These are phyloP conservation scores for Camelus dromedarius DNA, from an alignment of 2,113 vertebrate genomes.

Conservation along the genomic window DNA sequence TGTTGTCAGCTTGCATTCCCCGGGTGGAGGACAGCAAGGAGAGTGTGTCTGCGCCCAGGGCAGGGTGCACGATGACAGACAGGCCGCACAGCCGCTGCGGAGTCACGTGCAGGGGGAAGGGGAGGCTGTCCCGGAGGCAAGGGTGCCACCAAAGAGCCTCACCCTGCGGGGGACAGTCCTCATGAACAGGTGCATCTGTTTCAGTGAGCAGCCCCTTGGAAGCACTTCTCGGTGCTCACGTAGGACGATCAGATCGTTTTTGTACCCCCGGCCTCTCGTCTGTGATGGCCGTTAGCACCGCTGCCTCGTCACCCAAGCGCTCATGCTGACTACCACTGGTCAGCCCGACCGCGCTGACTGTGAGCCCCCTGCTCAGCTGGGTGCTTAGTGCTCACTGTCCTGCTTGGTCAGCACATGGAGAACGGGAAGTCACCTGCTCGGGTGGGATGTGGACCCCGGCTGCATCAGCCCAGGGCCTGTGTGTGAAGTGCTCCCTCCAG, in stretches of 20 bases:
- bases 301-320: rapidly evolving
- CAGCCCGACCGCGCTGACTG: background rate
- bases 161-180: rapidly evolving
- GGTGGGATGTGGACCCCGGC: background rate
- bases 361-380: background rate
- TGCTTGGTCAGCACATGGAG: rapidly evolving
- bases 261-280: background rate
- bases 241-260: background rate
- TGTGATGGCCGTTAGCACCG: rapidly evolving
- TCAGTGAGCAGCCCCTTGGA: background rate
- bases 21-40: background rate
- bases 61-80: rapidly evolving
- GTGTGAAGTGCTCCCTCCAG: background rate
- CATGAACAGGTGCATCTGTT: rapidly evolving
- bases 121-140: background rate
- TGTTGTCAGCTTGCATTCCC: rapidly evolving
- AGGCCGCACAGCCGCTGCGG: rapidly evolving
- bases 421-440: background rate
- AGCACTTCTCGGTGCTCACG: background rate
- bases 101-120: rapidly evolving
- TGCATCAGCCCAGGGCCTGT: background rate
- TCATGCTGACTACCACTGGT: background rate
- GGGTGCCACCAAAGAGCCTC: rapidly evolving
- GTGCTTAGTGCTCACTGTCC: rapidly evolving
- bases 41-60: rapidly evolving